Evolutionary conservation across 30 jellyfish, hydroid and myxozoan genomes (phyloP).

Genomic region (Morbakka virulenta): DNA sequence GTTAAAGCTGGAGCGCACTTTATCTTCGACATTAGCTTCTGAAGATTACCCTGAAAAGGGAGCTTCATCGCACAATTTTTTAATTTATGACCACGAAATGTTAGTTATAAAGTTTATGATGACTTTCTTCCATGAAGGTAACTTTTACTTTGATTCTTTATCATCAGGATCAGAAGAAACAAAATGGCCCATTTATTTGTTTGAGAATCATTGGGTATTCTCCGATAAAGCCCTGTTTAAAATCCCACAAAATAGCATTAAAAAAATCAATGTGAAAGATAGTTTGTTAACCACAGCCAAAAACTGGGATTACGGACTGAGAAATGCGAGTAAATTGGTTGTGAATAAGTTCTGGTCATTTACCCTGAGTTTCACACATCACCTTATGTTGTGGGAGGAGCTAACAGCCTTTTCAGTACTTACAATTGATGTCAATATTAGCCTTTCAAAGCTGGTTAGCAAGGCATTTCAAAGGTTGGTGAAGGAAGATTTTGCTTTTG

Average conservation of each 20-base stretch:
- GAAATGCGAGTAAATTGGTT: not conserved
- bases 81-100: slow-evolving; percentile 21
- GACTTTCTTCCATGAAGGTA: slow-evolving; percentile 37
- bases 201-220: not conserved
- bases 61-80: slow-evolving; percentile 44
- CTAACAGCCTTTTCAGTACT: slow-evolving; percentile 11
- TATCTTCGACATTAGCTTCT: slow-evolving; percentile 4
- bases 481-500: slow-evolving; percentile 43
- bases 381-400: slow-evolving; percentile 20
- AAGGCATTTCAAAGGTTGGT: slow-evolving; percentile 17
- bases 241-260: not conserved
- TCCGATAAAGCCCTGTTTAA: not conserved
- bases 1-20: not conserved
- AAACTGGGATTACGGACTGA: too few relatives aligned
- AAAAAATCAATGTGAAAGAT: too few relatives aligned
- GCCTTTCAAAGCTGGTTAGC: slow-evolving; percentile 33
- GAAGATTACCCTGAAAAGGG: slow-evolving; percentile 18
- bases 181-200: slow-evolving; percentile 60
- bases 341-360: too few relatives aligned
- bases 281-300: too few relatives aligned
- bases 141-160: slow-evolving; percentile 50
- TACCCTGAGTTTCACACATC: slow-evolving; percentile 41
- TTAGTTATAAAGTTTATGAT: slow-evolving; percentile 53
- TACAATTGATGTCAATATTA: slow-evolving; percentile 19
- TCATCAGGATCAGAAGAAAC: slow-evolving; percentile 31